phyloP scores from a whole-genome alignment of 2,888 invertebrate genomes.

The Agrenia bidenticulata region DNA sequence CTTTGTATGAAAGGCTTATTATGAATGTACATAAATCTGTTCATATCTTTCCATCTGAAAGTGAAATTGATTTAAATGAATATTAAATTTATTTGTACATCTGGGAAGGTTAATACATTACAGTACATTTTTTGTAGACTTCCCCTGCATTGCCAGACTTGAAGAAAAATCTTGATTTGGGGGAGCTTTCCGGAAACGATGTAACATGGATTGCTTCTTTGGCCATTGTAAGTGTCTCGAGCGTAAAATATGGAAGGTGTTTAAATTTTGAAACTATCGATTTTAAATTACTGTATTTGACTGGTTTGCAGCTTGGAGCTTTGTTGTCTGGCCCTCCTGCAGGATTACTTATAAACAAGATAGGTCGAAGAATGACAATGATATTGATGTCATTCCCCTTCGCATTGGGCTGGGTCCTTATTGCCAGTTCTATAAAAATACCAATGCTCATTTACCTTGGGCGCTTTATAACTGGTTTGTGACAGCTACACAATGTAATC shows the following conservation, averaged over 20 bases:
- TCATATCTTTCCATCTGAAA: too few species aligned
- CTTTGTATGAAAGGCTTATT: too few species aligned
- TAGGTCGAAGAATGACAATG: slow-evolving; percentile 25
- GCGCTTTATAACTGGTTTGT: slow-evolving; percentile 53
- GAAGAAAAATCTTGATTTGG: slow-evolving; percentile 43
- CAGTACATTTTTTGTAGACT: slow-evolving; percentile 56
- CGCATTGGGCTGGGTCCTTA: slow-evolving; percentile 56
- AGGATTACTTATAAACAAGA: slow-evolving; percentile 41
- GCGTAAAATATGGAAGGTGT: not conserved
- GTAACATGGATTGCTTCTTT: slow-evolving; percentile 74
- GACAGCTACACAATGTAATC: too few species aligned
- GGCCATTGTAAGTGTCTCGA: slow-evolving; percentile 32
- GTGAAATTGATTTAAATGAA: too few species aligned
- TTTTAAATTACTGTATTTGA: not conserved
- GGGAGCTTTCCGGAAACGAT: slow-evolving; percentile 61
- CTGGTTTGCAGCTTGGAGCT: slow-evolving; percentile 52
- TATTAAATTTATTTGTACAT: too few species aligned
- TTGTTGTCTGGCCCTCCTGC: slow-evolving; percentile 36
- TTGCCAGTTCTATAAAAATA: slow-evolving; percentile 49
- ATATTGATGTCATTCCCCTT: slow-evolving; percentile 54
- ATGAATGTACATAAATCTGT: too few species aligned
- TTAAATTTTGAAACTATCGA: not conserved
- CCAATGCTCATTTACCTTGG: slow-evolving; percentile 59
- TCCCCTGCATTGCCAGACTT: slow-evolving; percentile 62
- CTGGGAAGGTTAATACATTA: too few species aligned